A percentile compares a stretch with the other conserved stretches of the same genome.
These are phyloP conservation scores for Orgyia antiqua DNA, from an alignment of 2,888 invertebrate species.

Conservation along the genomic window DNA sequence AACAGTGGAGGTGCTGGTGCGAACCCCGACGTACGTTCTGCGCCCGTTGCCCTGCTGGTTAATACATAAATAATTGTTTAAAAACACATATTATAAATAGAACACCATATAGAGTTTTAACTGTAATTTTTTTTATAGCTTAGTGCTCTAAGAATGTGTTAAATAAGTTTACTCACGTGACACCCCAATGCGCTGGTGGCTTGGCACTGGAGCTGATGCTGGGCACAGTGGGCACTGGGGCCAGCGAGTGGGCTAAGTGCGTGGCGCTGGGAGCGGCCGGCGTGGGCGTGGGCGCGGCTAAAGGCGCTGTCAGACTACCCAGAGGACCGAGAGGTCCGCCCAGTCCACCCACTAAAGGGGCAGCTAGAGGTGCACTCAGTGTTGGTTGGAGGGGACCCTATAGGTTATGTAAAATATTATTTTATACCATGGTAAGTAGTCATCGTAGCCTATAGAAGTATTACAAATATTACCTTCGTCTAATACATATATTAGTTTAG, in stretches of 20 bases:
- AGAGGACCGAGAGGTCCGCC: conserved; percentile 13
- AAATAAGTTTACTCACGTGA: conserved; percentile 64
- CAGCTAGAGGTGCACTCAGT: conserved; percentile 8
- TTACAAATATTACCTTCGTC: too few relatives aligned
- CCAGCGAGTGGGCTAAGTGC: conserved; percentile 68
- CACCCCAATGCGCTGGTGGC: conserved; percentile 74
- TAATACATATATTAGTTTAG: too few relatives aligned
- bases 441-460: not conserved
- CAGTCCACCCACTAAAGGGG: conserved; percentile 54
- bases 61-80: too few relatives aligned
- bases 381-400: conserved; percentile 25
- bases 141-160: conserved; percentile 2
- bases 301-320: conserved; percentile 60
- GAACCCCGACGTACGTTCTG: conserved; percentile 76
- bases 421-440: not conserved
- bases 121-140: too few relatives aligned
- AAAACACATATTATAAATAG: too few relatives aligned
- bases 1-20: conserved; percentile 83
- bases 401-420: too few relatives aligned
- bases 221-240: conserved; percentile 72
- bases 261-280: conserved; percentile 58
- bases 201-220: conserved; percentile 71
- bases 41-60: conserved; percentile 63
- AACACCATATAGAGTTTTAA: too few relatives aligned
- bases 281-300: conserved; percentile 65